These are phyloP conservation scores for Bufotes viridis DNA, from an alignment of 2,797 vertebrate species.

Conservation along the genomic window DNA sequence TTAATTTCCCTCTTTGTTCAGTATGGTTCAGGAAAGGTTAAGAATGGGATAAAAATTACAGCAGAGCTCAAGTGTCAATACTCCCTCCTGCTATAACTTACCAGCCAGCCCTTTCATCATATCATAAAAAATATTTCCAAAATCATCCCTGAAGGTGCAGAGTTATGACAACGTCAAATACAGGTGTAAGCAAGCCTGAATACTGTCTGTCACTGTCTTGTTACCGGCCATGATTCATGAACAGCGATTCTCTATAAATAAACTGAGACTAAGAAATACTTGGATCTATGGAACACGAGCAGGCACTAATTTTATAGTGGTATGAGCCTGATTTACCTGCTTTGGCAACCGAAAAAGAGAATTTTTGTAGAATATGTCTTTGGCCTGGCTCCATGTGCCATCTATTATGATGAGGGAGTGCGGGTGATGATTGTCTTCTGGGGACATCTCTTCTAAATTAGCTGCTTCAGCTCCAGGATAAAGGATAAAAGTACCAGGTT, in stretches of 20 bases:
- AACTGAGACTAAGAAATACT: slow-evolving; percentile 9
- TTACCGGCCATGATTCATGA: slow-evolving; percentile 33
- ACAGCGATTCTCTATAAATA: slow-evolving; percentile 36
- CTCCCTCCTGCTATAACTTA: slow-evolving; percentile 20
- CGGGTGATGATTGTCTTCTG: slow-evolving; percentile 70
- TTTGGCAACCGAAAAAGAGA: slow-evolving; percentile 88
- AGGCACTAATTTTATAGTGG: slow-evolving; percentile 27
- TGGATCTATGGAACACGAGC: slow-evolving; percentile 32
- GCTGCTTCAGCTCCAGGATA: slow-evolving; percentile 91
- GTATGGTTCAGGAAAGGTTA: slow-evolving; percentile 25
- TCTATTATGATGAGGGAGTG: slow-evolving; percentile 92
- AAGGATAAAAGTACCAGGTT: slow-evolving; percentile 85
- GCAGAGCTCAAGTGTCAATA: slow-evolving; percentile 19
- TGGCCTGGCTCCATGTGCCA: slow-evolving; percentile 98
- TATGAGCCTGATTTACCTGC: slow-evolving; percentile 79
- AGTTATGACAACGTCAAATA: slow-evolving; percentile 49
- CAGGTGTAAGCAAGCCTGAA: slow-evolving; percentile 44
- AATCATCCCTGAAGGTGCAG: slow-evolving; percentile 48
- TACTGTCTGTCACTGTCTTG: slow-evolving; percentile 29
- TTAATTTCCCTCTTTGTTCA: slow-evolving; percentile 20
- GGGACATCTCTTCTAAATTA: slow-evolving; percentile 86
- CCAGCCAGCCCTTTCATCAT: slow-evolving; percentile 21
- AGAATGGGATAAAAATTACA: slow-evolving; percentile 38
- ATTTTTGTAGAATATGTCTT: slow-evolving; percentile 97
- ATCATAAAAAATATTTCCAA: slow-evolving; percentile 45